Percentiles rank a stretch among this genome's conserved stretches.
These are phyloP conservation scores for Enteromius viviparus DNA, from an alignment of 2,797 vertebrate genomes.

Conservation along the genomic window DNA sequence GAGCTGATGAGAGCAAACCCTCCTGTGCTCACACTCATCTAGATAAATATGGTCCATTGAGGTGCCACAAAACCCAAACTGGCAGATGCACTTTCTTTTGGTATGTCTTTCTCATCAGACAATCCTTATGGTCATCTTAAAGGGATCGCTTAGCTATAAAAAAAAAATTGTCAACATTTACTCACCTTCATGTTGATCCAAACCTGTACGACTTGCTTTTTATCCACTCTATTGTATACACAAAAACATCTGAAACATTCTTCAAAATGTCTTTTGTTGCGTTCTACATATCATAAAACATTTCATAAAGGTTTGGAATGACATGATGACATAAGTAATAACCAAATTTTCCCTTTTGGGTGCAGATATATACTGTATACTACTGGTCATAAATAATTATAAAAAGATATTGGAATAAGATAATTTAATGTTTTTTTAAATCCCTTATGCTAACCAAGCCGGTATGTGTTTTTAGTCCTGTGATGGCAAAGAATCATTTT, in stretches of 20 bases:
- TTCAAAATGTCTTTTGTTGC: not conserved
- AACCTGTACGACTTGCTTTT: not conserved
- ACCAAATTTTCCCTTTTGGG: not conserved
- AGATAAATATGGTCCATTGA: conserved; percentile 25
- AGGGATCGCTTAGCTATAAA: not conserved
- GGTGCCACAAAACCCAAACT: not conserved
- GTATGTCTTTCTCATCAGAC: not conserved
- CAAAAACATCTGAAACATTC: not conserved
- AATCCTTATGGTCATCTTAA: not conserved
- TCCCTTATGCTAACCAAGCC: not conserved
- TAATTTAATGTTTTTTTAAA: not conserved
- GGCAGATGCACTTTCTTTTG: not conserved
- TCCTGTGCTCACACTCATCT: conserved; percentile 25
- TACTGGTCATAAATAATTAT: not conserved
- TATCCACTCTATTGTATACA: not conserved
- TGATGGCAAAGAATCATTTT: not conserved
- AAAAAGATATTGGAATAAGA: not conserved
- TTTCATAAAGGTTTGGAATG: not conserved
- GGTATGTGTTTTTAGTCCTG: not conserved
- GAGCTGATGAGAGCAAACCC: conserved; percentile 51
- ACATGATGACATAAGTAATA: not conserved
- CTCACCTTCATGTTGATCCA: not conserved
- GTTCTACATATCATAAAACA: not conserved
- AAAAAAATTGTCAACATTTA: not conserved
- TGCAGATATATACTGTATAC: not conserved